These are phyloP conservation scores for Rhagoletis pomonella DNA, from an alignment of 1,140 invertebrate genomes.

Conservation along the genomic window DNA sequence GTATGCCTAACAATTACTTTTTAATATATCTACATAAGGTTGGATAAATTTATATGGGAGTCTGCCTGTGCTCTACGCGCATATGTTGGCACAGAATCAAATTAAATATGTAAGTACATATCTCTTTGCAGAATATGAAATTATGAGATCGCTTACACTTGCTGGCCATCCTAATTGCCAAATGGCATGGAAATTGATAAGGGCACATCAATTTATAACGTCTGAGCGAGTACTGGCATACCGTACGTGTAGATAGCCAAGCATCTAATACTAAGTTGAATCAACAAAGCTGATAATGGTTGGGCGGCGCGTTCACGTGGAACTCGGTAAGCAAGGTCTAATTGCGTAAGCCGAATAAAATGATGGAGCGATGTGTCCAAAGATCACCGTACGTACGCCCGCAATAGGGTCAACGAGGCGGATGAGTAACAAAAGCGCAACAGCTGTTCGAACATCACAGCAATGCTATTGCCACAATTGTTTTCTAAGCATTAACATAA, in stretches of 20 bases:
- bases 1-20: too few species aligned
- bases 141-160: background rate
- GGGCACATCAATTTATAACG: conserved; percentile 63
- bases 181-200: conserved; percentile 69
- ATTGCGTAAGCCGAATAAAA: conserved; percentile 17
- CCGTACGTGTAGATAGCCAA: background rate
- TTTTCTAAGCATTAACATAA: conserved; percentile 3
- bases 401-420: background rate
- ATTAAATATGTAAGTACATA: too few species aligned
- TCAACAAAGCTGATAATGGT: conserved; percentile 1
- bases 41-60: too few species aligned
- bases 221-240: background rate
- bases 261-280: background rate
- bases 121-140: background rate
- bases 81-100: too few species aligned
- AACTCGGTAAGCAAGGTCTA: background rate
- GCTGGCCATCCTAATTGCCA: conserved; percentile 60
- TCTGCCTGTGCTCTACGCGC: too few species aligned
- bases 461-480: background rate
- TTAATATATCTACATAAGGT: too few species aligned
- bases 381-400: conserved; percentile 7
- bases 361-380: background rate
- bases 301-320: background rate
- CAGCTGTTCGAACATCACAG: conserved; percentile 24
- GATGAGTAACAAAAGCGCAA: conserved; percentile 32